Evolutionary conservation across 2,888 invertebrate species (phyloP).

Genomic region (Sesamia inferens): DNA sequence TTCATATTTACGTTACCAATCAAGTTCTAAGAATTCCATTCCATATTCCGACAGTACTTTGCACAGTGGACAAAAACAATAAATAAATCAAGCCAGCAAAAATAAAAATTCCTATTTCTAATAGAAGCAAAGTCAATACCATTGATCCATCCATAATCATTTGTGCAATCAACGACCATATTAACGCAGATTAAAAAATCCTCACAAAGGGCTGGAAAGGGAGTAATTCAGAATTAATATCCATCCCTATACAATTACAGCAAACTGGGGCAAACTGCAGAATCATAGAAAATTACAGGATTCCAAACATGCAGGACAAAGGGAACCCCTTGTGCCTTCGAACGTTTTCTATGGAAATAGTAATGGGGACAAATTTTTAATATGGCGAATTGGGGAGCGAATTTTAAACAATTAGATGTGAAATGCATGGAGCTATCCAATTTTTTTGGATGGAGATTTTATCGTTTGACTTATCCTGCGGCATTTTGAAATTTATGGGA

Average conservation of each 20-base stretch:
- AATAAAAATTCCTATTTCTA: conserved; percentile 20
- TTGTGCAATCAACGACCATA: conserved; percentile 71
- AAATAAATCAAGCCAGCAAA: conserved; percentile 1
- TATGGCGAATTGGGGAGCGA: conserved; percentile 84
- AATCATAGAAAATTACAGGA: conserved; percentile 88
- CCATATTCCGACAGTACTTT: background rate
- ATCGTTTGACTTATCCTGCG: background rate
- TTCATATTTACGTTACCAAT: background rate
- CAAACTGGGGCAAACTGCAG: conserved; percentile 83
- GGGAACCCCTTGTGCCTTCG: conserved; percentile 76
- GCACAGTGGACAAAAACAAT: conserved; percentile 31
- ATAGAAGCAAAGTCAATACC: conserved; percentile 48
- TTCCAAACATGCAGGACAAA: conserved; percentile 83
- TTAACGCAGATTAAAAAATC: conserved; percentile 83
- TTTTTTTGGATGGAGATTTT: conserved; percentile 33
- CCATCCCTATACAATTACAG: conserved; percentile 79
- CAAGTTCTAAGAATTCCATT: conserved; percentile 20
- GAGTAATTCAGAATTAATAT: conserved; percentile 84
- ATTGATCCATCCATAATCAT: conserved; percentile 57
- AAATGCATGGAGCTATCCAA: conserved; percentile 41
- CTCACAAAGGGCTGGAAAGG: conserved; percentile 80
- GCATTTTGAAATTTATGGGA: background rate
- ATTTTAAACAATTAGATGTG: conserved; percentile 79
- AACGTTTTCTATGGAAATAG: conserved; percentile 74
- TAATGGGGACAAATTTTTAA: conserved; percentile 87